Evolutionary conservation across 30 jellyfish, hydroid and myxozoan species (phyloP).

Genomic region (Sanderia malayensis): DNA sequence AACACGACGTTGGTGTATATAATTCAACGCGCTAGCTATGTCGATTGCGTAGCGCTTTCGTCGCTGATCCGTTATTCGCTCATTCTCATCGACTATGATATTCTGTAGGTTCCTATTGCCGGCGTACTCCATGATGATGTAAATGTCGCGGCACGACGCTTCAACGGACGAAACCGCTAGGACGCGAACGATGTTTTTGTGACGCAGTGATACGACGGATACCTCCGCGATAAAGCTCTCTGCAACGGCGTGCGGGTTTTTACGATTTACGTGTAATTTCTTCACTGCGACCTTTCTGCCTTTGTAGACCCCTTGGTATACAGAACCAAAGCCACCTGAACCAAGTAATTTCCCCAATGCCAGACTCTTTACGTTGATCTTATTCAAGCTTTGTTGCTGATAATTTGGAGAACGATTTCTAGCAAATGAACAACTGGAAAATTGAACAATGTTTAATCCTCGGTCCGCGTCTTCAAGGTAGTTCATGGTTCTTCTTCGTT

Average conservation of each 20-base stretch:
- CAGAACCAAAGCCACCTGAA: constrained; percentile 97
- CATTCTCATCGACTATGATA: constrained; percentile 73
- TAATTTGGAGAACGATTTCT: constrained; percentile 60
- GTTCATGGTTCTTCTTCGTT: constrained; percentile 1
- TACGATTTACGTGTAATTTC: constrained; percentile 72
- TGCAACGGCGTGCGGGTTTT: constrained; percentile 91
- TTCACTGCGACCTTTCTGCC: constrained; percentile 87
- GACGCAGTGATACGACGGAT: constrained; percentile 80
- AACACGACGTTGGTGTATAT: constrained; percentile 80
- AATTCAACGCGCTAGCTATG: constrained; percentile 85
- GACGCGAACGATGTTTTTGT: constrained; percentile 86
- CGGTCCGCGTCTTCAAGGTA: not conserved
- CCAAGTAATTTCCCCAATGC: constrained; percentile 87
- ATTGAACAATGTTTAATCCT: not conserved
- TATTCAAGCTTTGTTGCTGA: constrained; percentile 47
- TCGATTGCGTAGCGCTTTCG: constrained; percentile 81
- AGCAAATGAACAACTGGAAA: constrained; percentile 70
- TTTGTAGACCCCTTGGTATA: constrained; percentile 78
- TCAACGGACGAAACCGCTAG: constrained; percentile 78
- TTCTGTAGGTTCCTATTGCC: constrained; percentile 82
- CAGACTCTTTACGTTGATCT: constrained; percentile 38
- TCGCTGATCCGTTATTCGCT: constrained; percentile 64
- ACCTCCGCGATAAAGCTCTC: constrained; percentile 95
- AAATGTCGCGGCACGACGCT: constrained; percentile 49
- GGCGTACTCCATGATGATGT: constrained; percentile 92